Base-by-base conservation (phyloP, 2,888 invertebrate species). In the Erebia epiphron region DNA sequence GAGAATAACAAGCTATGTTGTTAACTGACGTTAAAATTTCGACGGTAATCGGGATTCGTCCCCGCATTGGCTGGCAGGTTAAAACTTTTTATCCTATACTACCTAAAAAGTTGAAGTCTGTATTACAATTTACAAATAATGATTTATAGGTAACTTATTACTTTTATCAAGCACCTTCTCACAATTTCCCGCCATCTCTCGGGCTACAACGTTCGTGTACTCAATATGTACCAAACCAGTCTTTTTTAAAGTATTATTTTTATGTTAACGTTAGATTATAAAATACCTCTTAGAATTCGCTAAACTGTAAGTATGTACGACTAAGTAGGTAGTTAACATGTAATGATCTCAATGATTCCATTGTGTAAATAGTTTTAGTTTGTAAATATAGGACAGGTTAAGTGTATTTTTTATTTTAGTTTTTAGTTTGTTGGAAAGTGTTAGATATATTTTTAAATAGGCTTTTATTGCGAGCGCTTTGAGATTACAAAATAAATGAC, bases 271-370 rank as follows among this genome's bases (percentile, higher is more conserved):
- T 66, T 78, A 78, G 74, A 79, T 81, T 85, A 81, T 82, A 72
- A 72, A 67, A 82, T 85, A 90, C 86, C 86, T 87, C 86, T 83
- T 87, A 85, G 86, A 81, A 79, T 86, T 89, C 88, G 87, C 85
- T 87, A 85, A 85, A 46, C 13, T 77, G 85, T 86, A 86, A 85
- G 82, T 61, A 61, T 11, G 9, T 54, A 52, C 16, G 10, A 54
- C 3, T 61, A 61, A 43, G 18, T 61, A 61, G 61, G 62, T 83
- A 88, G 86, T 70, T 77, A 78, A 78, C 78, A 72, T 89, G 86
- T 90, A 89, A 90, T 92, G 92, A 93, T 93, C 92, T 93, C 92
- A 92, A 89, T 88, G 89, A 92, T 92, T 93, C 92, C 92, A 91
- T 92, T 90, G 85, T 92, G 91, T 92, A 92, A 86, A 92, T 92